Percentiles rank a stretch among this genome's conserved stretches.
Evolutionary conservation across 2,113 vertebrate species (phyloP).

Genomic region (Brachionichthys hirsutus): DNA sequence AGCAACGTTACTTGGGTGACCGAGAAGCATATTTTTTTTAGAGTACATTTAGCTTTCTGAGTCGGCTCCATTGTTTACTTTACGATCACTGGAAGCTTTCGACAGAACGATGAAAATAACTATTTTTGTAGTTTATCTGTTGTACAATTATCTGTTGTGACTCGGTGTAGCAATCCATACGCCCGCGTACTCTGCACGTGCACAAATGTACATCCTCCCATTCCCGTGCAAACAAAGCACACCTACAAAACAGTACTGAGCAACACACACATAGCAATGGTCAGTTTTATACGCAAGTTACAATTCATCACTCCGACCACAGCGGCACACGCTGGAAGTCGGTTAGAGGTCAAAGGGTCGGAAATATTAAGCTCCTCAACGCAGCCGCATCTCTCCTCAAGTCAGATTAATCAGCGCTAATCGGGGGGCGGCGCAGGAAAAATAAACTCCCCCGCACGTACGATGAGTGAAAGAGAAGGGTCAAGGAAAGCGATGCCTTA

Average conservation of each 20-base stretch:
- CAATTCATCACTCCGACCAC: not conserved
- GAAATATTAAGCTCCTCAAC: conserved; percentile 28
- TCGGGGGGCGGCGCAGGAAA: conserved; percentile 35
- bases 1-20: too few relatives aligned
- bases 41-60: too few relatives aligned
- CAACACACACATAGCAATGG: conserved; percentile 16
- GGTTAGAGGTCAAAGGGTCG: conserved; percentile 26
- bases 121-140: too few relatives aligned
- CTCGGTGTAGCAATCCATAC: conserved; percentile 1
- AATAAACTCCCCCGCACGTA: conserved; percentile 54
- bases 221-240: conserved; percentile 5
- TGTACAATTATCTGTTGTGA: too few relatives aligned
- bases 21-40: too few relatives aligned
- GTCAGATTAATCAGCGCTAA: conserved; percentile 34
- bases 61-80: too few relatives aligned
- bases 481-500: conserved; percentile 22
- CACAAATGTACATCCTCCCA: conserved; percentile 1
- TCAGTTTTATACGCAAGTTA: conserved; percentile 13
- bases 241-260: conserved; percentile 3
- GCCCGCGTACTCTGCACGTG: not conserved
- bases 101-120: too few relatives aligned
- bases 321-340: conserved; percentile 18
- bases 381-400: conserved; percentile 9
- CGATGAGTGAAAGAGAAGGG: conserved; percentile 47
- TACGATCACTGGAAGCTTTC: too few relatives aligned